Percentiles rank a stretch among this genome's conserved stretches.
These are phyloP conservation scores for Cabera pusaria DNA, from an alignment of 2,888 invertebrate genomes.

Conservation along the genomic window DNA sequence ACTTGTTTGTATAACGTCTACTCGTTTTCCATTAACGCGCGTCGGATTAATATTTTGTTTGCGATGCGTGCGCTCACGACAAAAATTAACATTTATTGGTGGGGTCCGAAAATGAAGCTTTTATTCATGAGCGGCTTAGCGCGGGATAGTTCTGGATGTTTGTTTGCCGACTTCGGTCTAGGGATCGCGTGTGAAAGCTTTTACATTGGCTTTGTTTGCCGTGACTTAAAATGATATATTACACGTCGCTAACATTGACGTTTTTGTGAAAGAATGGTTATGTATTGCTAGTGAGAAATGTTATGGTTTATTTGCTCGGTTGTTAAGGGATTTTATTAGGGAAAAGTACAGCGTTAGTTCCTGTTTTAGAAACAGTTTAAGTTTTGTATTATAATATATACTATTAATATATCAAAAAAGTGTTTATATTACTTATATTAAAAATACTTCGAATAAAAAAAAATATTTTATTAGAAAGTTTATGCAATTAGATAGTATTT, in stretches of 20 bases:
- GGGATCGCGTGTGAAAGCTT: slow-evolving; percentile 80
- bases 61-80: slow-evolving; percentile 76
- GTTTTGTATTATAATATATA: too few species aligned
- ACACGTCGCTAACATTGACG: slow-evolving; percentile 74
- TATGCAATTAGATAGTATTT: too few species aligned
- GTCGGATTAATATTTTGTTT: slow-evolving; percentile 81
- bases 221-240: slow-evolving; percentile 81
- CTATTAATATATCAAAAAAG: too few species aligned
- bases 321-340: slow-evolving; percentile 37
- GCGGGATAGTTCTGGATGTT: slow-evolving; percentile 76
- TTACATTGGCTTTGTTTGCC: slow-evolving; percentile 75
- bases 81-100: slow-evolving; percentile 82
- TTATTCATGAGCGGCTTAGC: slow-evolving; percentile 81
- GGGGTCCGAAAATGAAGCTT: slow-evolving; percentile 76
- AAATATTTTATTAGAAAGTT: too few species aligned
- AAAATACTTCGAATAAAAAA: too few species aligned
- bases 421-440: too few species aligned
- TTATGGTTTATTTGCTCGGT: slow-evolving; percentile 63
- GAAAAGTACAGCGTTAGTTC: neutral
- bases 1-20: slow-evolving; percentile 76
- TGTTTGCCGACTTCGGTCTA: slow-evolving; percentile 72
- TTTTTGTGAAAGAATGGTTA: slow-evolving; percentile 68
- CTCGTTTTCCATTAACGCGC: slow-evolving; percentile 80
- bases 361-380: too few species aligned
- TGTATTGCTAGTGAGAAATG: slow-evolving; percentile 58